Percentiles rank a stretch among this genome's conserved stretches.
These are phyloP conservation scores for Gastracanthus pulcherrimus DNA, from an alignment of 2,888 invertebrate genomes.

Conservation along the genomic window DNA sequence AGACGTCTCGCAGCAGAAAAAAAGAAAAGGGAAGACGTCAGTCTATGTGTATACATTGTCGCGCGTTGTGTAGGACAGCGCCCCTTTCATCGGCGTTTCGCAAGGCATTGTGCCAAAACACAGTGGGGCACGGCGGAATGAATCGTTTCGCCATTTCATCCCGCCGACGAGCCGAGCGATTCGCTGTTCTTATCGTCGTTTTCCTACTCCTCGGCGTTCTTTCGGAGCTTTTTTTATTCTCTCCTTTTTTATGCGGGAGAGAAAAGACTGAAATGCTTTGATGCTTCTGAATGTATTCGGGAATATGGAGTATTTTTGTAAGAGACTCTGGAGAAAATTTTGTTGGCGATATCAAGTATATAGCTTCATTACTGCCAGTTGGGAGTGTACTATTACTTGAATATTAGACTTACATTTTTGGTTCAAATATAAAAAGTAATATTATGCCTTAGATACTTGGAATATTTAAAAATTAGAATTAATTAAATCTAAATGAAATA, in stretches of 20 bases:
- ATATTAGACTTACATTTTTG: no score
- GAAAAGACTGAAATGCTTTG: background rate
- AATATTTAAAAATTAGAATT: no score
- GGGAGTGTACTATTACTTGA: no score
- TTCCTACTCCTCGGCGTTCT: background rate
- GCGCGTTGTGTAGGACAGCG: background rate
- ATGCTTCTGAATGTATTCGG: background rate
- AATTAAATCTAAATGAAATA: no score
- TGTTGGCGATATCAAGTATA: background rate
- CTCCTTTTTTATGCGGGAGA: background rate
- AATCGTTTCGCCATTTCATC: background rate
- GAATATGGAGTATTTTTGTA: background rate
- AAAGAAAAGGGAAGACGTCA: background rate
- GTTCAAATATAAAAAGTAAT: no score
- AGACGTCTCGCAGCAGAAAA: background rate
- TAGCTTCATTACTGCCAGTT: background rate
- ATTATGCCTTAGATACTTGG: no score
- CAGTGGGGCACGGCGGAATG: background rate
- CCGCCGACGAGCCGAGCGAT: background rate
- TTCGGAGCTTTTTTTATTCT: background rate
- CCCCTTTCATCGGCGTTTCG: slow-evolving; percentile 6
- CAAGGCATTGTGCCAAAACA: slow-evolving; percentile 28
- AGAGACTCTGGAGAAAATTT: background rate
- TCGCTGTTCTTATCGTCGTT: background rate
- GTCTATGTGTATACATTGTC: background rate